These are phyloP conservation scores for Ephydatia muelleri DNA, from an alignment of 37 sponge, comb jelly and placozoan genomes.

Conservation along the genomic window DNA sequence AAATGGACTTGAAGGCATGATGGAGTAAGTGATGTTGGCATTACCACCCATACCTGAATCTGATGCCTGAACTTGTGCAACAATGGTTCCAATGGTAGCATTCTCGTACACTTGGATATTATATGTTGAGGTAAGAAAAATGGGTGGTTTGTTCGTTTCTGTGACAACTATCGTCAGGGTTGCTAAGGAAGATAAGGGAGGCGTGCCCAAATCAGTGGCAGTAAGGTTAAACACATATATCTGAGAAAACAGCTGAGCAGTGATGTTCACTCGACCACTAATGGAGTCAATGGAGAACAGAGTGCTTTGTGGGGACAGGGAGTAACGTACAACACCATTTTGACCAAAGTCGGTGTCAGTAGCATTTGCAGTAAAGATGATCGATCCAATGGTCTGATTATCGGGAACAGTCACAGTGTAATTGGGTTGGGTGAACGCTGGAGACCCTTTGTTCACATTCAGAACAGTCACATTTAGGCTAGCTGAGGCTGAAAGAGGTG, in stretches of 20 bases:
- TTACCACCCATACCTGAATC: conserved; percentile 59
- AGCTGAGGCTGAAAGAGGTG: conserved; percentile 31
- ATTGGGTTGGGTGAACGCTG: conserved; percentile 36
- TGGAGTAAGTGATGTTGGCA: conserved; percentile 11
- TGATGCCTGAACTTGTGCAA: conserved; percentile 37
- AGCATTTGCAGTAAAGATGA: conserved; percentile 22
- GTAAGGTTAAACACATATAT: conserved; percentile 40
- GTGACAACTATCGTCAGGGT: conserved; percentile 31
- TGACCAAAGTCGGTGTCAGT: conserved; percentile 29
- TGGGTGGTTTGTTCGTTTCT: conserved; percentile 57
- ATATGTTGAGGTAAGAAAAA: conserved; percentile 35
- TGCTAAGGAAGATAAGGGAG: conserved; percentile 36
- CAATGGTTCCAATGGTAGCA: conserved; percentile 11
- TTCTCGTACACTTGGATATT: conserved; percentile 27
- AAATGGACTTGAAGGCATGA: conserved; percentile 28
- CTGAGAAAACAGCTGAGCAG: conserved; percentile 18
- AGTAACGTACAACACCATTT: conserved; percentile 41
- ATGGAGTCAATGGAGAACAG: conserved; percentile 22
- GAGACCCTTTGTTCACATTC: conserved; percentile 81
- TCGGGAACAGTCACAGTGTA: conserved; percentile 31
- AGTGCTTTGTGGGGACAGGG: neutral
- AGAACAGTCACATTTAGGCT: conserved; percentile 37
- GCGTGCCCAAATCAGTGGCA: conserved; percentile 65
- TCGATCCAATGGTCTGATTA: conserved; percentile 1
- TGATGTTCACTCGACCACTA: conserved; percentile 34